Percentiles rank a stretch among this genome's conserved stretches.
Evolutionary conservation across 2,797 vertebrate genomes (phyloP).

Genomic region (Triplophysa yarkandensis): DNA sequence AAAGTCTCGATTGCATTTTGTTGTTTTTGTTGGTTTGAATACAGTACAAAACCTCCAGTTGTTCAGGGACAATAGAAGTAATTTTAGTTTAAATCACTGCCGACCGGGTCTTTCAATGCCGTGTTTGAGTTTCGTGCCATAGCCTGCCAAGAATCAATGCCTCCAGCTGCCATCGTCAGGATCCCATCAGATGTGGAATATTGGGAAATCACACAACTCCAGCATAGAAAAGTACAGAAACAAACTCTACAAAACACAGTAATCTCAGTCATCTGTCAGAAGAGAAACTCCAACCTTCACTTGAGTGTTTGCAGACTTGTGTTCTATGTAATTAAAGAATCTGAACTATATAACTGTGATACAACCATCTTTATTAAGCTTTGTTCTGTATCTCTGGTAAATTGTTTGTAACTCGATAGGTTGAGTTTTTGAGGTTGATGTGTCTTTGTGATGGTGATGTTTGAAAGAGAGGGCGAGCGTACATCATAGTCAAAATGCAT

Average conservation of each 20-base stretch:
- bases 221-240: background rate
- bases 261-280: slow-evolving; percentile 5
- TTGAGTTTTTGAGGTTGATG: too few species aligned
- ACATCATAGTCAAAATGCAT: too few species aligned
- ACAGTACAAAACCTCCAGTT: background rate
- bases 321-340: background rate
- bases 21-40: background rate
- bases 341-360: too few species aligned
- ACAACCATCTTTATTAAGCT: too few species aligned
- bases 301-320: background rate
- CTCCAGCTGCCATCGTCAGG: background rate
- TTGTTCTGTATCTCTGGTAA: too few species aligned
- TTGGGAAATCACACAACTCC: too few species aligned
- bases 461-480: too few species aligned
- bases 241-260: background rate
- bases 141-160: background rate
- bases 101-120: background rate
- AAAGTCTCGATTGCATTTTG: background rate
- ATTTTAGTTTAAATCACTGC: background rate
- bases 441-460: too few species aligned
- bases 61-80: background rate
- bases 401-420: too few species aligned
- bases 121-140: too few species aligned
- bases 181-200: too few species aligned
- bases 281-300: background rate